Conservation (phyloP, 2,113 vertebrate genomes). For the Crotalus horridus region DNA sequence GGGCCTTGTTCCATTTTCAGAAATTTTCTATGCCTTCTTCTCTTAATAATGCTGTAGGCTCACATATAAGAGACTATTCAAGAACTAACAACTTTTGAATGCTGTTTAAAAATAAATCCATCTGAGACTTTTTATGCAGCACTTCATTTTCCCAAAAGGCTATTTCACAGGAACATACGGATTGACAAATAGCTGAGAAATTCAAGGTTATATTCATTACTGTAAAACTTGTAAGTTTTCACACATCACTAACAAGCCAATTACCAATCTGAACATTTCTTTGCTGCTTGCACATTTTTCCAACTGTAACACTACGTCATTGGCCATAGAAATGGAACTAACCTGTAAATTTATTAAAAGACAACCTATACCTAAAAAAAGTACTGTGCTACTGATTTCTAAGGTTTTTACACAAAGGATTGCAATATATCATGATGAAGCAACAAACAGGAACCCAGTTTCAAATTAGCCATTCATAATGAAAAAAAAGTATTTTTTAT, state of each 20-base stretch:
- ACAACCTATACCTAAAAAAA: background rate
- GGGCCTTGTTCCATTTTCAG: background rate
- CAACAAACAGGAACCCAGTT: background rate
- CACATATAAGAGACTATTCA: background rate
- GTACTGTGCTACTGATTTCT: background rate
- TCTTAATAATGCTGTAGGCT: background rate
- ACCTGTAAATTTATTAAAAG: background rate
- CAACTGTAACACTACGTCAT: background rate
- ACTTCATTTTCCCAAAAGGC: background rate
- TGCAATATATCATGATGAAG: background rate
- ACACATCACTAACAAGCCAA: conserved; percentile 30
- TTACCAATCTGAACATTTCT: conserved; percentile 16
- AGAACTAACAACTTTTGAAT: background rate
- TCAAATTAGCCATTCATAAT: background rate
- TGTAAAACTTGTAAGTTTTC: conserved; percentile 36
- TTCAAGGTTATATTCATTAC: conserved; percentile 14
- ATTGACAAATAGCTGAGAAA: conserved; percentile 31
- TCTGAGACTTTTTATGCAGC: background rate
- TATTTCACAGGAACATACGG: conserved; percentile 22
- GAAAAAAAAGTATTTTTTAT: background rate
- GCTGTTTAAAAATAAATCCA: conserved; percentile 17
- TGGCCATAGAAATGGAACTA: background rate
- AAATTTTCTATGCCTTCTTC: background rate
- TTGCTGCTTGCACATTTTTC: background rate
- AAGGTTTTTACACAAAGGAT: background rate